Conservation (phyloP, 2,113 vertebrate genomes). For the Lagopus leucura region DNA sequence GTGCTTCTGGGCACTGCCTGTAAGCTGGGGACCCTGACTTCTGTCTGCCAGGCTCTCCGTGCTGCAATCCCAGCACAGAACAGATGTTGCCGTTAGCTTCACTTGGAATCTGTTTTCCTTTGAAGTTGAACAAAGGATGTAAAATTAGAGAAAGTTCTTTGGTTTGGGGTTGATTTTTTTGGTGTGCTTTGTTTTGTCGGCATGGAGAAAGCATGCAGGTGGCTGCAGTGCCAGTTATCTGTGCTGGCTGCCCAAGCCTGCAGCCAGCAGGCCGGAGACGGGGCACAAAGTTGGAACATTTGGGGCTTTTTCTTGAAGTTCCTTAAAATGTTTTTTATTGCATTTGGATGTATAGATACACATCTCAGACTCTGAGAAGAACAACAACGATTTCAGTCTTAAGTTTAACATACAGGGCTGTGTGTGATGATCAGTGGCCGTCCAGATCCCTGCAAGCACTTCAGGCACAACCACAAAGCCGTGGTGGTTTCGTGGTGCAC, state of each 20-base stretch:
- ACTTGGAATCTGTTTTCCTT: background rate
- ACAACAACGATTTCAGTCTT: background rate
- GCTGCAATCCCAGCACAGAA: background rate
- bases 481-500: background rate
- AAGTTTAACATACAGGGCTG: fast-evolving
- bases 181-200: background rate
- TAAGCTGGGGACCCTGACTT: background rate
- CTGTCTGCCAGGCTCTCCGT: background rate
- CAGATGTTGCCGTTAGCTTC: background rate
- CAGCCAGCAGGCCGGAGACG: background rate
- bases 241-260: background rate
- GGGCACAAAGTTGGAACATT: background rate
- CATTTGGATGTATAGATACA: background rate
- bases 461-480: background rate
- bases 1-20: background rate
- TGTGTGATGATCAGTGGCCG: background rate
- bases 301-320: background rate
- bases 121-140: background rate
- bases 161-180: background rate
- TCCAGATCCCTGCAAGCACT: background rate
- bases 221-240: background rate
- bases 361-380: background rate
- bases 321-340: background rate
- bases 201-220: background rate
- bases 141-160: background rate